phyloP scores from a whole-genome alignment of 92 coral and sea anemone genomes.

The Parazoanthus darwini region DNA sequence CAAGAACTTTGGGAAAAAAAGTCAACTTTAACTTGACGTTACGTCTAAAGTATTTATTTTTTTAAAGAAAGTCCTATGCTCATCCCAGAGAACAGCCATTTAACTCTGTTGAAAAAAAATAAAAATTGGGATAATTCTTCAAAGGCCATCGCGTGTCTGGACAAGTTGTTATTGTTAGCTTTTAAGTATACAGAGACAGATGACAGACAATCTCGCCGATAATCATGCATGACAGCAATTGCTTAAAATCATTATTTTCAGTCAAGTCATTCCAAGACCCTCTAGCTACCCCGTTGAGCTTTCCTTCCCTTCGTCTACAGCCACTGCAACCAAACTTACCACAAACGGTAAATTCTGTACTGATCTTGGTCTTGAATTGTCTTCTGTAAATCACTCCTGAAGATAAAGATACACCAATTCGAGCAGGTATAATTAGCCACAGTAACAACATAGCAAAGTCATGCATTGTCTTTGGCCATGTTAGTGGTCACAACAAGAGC shows the following conservation, averaged over 20 bases:
- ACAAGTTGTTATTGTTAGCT: not conserved
- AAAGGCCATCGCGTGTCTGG: not conserved
- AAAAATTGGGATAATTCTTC: constrained; percentile 24
- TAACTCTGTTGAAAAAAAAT: constrained; percentile 21
- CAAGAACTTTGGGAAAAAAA: not conserved
- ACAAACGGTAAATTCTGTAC: too few relatives aligned
- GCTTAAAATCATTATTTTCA: constrained; percentile 6
- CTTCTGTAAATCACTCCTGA: too few relatives aligned
- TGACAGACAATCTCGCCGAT: not conserved
- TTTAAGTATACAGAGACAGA: too few relatives aligned
- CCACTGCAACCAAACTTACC: too few relatives aligned
- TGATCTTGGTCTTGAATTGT: too few relatives aligned
- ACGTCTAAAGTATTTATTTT: not conserved
- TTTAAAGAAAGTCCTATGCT: not conserved
- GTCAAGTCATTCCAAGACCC: not conserved
- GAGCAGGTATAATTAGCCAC: too few relatives aligned
- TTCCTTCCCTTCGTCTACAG: too few relatives aligned
- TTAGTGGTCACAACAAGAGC: constrained; percentile 44
- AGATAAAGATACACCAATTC: too few relatives aligned
- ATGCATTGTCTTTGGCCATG: constrained; percentile 5
- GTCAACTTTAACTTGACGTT: constrained; percentile 18
- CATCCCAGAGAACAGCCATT: constrained; percentile 40
- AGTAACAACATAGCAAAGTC: too few relatives aligned
- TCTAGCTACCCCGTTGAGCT: too few relatives aligned
- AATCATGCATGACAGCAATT: not conserved